Evolutionary conservation across 2,888 invertebrate genomes (phyloP).

Genomic region (Oscheius onirici): DNA sequence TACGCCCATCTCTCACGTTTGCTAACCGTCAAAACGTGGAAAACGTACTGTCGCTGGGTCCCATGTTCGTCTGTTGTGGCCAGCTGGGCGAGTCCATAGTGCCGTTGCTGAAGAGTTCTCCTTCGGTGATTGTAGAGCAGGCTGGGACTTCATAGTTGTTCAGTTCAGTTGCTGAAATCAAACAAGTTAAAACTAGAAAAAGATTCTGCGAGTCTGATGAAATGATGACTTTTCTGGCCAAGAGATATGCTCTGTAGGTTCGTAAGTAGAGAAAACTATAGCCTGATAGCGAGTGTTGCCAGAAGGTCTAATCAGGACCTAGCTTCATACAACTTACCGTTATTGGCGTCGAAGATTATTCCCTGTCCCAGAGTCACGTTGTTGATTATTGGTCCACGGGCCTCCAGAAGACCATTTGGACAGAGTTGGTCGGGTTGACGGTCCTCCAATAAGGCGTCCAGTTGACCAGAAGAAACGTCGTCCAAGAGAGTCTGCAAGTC

Average conservation of each 20-base stretch:
- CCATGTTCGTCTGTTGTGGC: conserved; percentile 13
- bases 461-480: conserved; percentile 35
- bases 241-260: neutral
- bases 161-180: conserved; percentile 19
- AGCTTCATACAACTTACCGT: conserved; percentile 34
- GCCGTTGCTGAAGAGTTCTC: conserved; percentile 21
- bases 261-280: neutral
- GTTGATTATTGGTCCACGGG: conserved; percentile 39
- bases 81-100: conserved; percentile 17
- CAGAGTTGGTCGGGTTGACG: conserved; percentile 42
- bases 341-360: conserved; percentile 40
- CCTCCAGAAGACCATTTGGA: conserved; percentile 24
- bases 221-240: neutral
- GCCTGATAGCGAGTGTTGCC: neutral
- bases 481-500: conserved; percentile 55
- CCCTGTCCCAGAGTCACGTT: conserved; percentile 46
- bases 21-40: neutral
- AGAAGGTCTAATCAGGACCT: neutral
- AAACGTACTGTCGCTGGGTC: conserved; percentile 18
- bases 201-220: neutral
- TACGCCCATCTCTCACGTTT: neutral
- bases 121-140: neutral
- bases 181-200: neutral
- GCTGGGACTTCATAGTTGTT: neutral
- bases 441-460: conserved; percentile 28